phyloP scores from a whole-genome alignment of 2,888 invertebrate genomes.

The Eristalinus sepulchralis region DNA sequence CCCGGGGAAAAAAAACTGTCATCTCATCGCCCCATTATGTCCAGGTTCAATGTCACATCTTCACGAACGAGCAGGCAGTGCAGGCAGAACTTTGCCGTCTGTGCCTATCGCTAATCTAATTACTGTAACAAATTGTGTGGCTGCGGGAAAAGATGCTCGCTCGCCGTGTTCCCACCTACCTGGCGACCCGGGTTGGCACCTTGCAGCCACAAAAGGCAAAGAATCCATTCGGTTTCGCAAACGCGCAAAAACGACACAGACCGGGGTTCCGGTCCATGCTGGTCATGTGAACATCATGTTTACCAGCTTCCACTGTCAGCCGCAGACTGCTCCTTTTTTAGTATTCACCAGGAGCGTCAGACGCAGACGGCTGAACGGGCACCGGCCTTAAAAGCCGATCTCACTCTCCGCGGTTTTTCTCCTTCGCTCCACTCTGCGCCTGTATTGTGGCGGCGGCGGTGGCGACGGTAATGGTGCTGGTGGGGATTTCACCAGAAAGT shows the following conservation, averaged over 20 bases:
- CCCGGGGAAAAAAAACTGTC: no score
- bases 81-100: not conserved
- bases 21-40: no score
- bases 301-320: slow-evolving; percentile 57
- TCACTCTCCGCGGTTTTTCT: not conserved
- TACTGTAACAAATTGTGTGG: slow-evolving; percentile 30
- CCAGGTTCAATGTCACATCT: not conserved
- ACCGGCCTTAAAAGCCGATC: slow-evolving; percentile 52
- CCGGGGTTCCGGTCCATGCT: slow-evolving; percentile 46
- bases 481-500: slow-evolving; percentile 39
- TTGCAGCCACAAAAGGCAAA: slow-evolving; percentile 47
- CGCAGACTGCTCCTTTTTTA: slow-evolving; percentile 58
- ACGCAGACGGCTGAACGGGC: not conserved
- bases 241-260: slow-evolving; percentile 5
- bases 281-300: slow-evolving; percentile 68
- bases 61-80: not conserved
- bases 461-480: not conserved
- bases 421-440: not conserved
- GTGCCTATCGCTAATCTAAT: slow-evolving; percentile 43
- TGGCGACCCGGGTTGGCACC: slow-evolving; percentile 44
- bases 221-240: slow-evolving; percentile 15
- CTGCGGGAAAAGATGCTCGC: slow-evolving; percentile 11
- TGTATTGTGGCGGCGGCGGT: not conserved
- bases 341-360: slow-evolving; percentile 25
- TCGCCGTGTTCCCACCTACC: slow-evolving; percentile 35